Percentiles rank a stretch among this genome's conserved stretches.
These are phyloP conservation scores for Empis stercorea DNA, from an alignment of 2,888 invertebrate genomes.

Conservation along the genomic window DNA sequence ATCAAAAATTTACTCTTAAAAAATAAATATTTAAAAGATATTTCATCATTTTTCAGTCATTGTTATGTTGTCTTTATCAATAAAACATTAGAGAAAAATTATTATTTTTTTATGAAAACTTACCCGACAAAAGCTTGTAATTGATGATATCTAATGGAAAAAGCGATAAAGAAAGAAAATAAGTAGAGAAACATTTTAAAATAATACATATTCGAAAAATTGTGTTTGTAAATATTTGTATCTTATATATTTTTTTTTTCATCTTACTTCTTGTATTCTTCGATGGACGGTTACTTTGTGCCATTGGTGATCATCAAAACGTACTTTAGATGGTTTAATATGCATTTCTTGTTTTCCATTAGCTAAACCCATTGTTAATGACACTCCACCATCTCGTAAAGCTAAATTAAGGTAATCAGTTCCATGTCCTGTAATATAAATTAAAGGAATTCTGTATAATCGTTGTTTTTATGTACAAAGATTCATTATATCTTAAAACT, in stretches of 20 bases:
- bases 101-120: constrained; percentile 32
- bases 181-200: background rate
- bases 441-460: background rate
- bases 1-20: too few species aligned
- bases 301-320: constrained; percentile 95
- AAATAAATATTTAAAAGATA: too few species aligned
- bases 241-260: background rate
- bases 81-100: too few species aligned
- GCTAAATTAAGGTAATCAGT: constrained; percentile 83
- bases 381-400: constrained; percentile 76
- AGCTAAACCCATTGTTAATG: constrained; percentile 79
- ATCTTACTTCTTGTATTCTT: constrained; percentile 73
- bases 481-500: too few species aligned
- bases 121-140: constrained; percentile 78
- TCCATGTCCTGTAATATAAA: constrained; percentile 55
- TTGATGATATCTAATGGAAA: constrained; percentile 58
- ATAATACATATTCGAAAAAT: background rate
- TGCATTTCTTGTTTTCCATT: constrained; percentile 82
- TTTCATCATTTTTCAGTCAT: too few species aligned
- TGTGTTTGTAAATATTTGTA: background rate
- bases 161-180: background rate
- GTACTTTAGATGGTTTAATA: constrained; percentile 73
- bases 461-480: too few species aligned
- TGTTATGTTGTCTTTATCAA: too few species aligned
- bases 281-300: constrained; percentile 83